Evolutionary conservation across 2,113 vertebrate genomes (phyloP).

Genomic region (Rhinoderma darwinii): DNA sequence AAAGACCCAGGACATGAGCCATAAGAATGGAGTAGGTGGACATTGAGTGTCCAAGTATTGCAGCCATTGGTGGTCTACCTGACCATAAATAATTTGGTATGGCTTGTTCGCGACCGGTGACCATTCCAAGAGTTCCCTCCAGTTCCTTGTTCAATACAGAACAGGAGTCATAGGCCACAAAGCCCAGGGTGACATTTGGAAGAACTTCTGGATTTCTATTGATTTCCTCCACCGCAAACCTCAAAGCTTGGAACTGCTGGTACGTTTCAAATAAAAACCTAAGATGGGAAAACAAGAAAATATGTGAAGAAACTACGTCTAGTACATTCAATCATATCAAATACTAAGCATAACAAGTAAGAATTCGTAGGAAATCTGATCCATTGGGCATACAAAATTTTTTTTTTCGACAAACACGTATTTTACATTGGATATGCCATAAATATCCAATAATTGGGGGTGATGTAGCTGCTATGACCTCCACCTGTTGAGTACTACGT

Average conservation of each 20-base stretch:
- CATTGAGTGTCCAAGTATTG: constrained; percentile 47
- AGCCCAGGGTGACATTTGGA: constrained; percentile 43
- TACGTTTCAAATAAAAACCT: constrained; percentile 22
- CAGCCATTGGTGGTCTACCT: constrained; percentile 35
- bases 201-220: constrained; percentile 44
- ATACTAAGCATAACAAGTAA: too few relatives aligned
- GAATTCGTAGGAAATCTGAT: too few relatives aligned
- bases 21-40: constrained; percentile 24
- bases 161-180: constrained; percentile 53
- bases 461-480: too few relatives aligned
- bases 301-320: too few relatives aligned
- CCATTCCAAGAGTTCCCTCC: background rate
- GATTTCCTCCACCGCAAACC: constrained; percentile 55
- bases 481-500: too few relatives aligned
- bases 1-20: background rate
- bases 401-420: background rate
- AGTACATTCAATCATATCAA: background rate
- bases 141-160: background rate
- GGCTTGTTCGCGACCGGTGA: background rate
- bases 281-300: background rate
- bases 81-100: constrained; percentile 48
- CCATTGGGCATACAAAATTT: background rate
- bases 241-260: constrained; percentile 26
- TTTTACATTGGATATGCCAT: too few relatives aligned
- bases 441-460: background rate